phyloP scores from a whole-genome alignment of 2,797 vertebrate species.

The Leptodon cayanensis region DNA sequence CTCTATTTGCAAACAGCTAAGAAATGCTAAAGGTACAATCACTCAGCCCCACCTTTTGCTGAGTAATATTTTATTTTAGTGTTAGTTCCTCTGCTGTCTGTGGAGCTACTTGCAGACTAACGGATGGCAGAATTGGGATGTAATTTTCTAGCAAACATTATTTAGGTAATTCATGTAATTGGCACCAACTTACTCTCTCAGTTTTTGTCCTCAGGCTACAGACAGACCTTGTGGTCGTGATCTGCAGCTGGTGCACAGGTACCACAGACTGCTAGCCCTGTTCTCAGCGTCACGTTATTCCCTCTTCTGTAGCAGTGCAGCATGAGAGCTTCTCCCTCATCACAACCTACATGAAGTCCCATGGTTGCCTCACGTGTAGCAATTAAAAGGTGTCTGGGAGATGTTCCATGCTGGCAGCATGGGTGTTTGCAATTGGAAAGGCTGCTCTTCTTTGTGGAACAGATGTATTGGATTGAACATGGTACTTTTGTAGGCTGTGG shows the following conservation, averaged over 20 bases:
- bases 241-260: background rate
- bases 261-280: background rate
- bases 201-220: conserved; percentile 9
- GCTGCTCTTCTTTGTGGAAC: background rate
- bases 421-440: background rate
- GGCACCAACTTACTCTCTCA: background rate
- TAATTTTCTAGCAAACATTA: background rate
- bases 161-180: conserved; percentile 16
- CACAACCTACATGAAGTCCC: background rate
- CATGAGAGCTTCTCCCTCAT: background rate
- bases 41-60: background rate
- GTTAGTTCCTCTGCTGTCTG: background rate
- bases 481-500: background rate
- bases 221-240: background rate
- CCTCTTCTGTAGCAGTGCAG: background rate
- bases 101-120: background rate
- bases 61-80: background rate
- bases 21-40: background rate
- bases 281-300: background rate
- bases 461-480: background rate
- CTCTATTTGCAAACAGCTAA: background rate
- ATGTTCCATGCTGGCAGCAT: background rate
- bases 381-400: background rate
- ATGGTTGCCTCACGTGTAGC: background rate
- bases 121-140: background rate